Conservation (phyloP, 2,113 vertebrate species). For the Marmota monax region DNA sequence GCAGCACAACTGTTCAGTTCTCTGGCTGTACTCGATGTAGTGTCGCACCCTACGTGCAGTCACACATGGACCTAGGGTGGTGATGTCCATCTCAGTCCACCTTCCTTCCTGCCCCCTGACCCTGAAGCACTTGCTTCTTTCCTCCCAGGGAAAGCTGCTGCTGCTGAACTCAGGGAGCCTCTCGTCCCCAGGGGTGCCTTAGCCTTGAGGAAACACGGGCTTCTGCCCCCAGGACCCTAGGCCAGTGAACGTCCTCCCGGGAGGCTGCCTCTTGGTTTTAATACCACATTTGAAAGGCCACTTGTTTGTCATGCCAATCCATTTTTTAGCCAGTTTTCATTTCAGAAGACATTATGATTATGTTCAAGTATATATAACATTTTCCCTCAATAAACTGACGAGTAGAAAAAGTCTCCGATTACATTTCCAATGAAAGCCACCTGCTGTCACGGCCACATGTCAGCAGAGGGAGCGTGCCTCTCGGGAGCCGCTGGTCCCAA, state of each 20-base stretch:
- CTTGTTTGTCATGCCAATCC: neutral
- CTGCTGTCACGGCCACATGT: neutral
- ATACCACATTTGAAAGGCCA: neutral
- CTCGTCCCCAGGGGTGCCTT: neutral
- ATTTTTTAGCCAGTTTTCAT: neutral
- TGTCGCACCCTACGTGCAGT: too few relatives aligned
- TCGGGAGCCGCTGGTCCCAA: neutral
- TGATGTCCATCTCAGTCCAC: too few relatives aligned
- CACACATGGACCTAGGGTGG: too few relatives aligned
- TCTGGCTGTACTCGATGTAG: too few relatives aligned
- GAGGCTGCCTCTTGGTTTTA: neutral
- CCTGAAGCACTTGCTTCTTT: too few relatives aligned
- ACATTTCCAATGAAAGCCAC: neutral
- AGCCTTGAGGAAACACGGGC: neutral
- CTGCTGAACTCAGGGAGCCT: accelerated
- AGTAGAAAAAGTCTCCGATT: neutral
- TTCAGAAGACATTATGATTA: neutral
- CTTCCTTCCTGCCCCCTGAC: too few relatives aligned
- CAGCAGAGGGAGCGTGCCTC: neutral
- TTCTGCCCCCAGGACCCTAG: neutral
- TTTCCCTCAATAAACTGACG: neutral
- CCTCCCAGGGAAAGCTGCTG: neutral
- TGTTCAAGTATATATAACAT: neutral
- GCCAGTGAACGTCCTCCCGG: too few relatives aligned
- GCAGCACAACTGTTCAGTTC: too few relatives aligned